phyloP scores from a whole-genome alignment of 2,797 vertebrate species.

The Pangasius sanitwongsei region DNA sequence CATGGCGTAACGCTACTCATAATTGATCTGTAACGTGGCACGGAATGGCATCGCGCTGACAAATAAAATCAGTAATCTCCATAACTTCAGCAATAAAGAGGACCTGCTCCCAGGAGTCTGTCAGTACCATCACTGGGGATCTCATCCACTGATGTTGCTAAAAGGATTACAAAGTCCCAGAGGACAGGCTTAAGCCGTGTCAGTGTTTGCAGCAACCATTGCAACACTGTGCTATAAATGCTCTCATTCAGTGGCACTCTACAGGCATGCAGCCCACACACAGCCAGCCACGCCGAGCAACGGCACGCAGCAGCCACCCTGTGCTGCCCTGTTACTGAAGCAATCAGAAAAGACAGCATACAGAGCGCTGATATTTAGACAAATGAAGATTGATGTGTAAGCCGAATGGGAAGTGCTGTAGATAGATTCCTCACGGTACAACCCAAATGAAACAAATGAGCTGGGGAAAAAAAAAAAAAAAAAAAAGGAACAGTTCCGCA shows the following conservation, averaged over 20 bases:
- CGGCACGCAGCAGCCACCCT: constrained; percentile 10
- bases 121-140: constrained; percentile 37
- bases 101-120: constrained; percentile 35
- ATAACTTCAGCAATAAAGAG: constrained; percentile 11
- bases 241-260: constrained; percentile 30
- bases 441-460: neutral
- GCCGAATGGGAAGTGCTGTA: neutral
- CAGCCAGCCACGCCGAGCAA: constrained; percentile 7
- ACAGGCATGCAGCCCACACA: constrained; percentile 32
- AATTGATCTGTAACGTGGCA: constrained; percentile 7
- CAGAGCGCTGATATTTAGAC: neutral
- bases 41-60: constrained; percentile 7
- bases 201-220: constrained; percentile 38
- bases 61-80: constrained; percentile 14
- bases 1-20: neutral
- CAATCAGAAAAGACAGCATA: neutral
- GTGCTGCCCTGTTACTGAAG: constrained; percentile 19
- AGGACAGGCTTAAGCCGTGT: constrained; percentile 41
- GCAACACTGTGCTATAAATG: constrained; percentile 32
- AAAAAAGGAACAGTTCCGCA: neutral
- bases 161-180: constrained; percentile 54
- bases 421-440: neutral
- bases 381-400: constrained; percentile 3
- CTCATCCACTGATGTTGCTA: constrained; percentile 38
- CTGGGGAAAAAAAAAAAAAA: neutral